phyloP scores from a whole-genome alignment of 2,797 vertebrate species.

The Phrynocephalus guinanensis region DNA sequence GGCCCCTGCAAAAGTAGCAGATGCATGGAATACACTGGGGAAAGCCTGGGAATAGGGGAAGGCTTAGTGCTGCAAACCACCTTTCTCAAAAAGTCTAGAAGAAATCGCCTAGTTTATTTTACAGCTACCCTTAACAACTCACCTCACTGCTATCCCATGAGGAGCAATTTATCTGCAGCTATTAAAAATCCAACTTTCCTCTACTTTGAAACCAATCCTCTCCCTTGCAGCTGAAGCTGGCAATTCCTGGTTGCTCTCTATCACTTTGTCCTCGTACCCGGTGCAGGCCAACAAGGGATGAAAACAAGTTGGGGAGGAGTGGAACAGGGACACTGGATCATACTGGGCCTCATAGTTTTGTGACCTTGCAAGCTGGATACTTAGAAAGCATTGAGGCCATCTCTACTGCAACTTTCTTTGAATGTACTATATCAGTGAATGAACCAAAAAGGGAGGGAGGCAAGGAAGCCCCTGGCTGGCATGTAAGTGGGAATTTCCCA shows the following conservation, averaged over 20 bases:
- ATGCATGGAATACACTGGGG: constrained; percentile 27
- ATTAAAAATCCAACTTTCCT: background rate
- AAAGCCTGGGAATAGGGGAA: background rate
- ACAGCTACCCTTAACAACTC: background rate
- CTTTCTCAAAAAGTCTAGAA: background rate
- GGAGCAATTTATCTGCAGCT: background rate
- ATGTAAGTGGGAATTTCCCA: constrained; percentile 47
- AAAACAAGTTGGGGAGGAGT: background rate
- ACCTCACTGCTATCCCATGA: background rate
- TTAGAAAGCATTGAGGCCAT: background rate
- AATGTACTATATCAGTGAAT: background rate
- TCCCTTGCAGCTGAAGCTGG: background rate
- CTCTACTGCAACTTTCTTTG: background rate
- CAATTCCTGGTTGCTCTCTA: background rate
- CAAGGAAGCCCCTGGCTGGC: constrained; percentile 44
- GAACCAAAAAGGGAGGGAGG: background rate
- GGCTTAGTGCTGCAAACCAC: background rate
- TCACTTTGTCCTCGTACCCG: background rate
- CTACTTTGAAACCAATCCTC: background rate
- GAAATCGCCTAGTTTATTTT: background rate
- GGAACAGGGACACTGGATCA: background rate
- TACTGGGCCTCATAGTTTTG: background rate
- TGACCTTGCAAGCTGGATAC: background rate
- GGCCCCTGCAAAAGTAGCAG: constrained; percentile 23
- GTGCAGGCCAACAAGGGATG: background rate